Conservation (phyloP, 2,113 vertebrate genomes). For the Vicugna pacos region DNA sequence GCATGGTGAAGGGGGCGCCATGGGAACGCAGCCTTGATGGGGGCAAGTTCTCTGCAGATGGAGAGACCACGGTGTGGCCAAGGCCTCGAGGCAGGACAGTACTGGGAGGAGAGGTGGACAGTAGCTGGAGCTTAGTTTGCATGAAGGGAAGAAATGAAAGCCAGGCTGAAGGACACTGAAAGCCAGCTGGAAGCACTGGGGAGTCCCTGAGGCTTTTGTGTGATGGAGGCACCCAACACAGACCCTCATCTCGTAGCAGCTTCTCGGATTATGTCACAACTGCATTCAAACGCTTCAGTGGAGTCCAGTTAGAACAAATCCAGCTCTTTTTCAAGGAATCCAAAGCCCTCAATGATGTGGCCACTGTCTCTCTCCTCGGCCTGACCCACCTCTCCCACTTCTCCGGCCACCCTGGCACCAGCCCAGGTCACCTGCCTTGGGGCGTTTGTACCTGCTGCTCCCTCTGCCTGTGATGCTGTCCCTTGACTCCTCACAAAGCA, state of each 20-base stretch:
- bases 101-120: background rate
- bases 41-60: background rate
- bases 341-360: background rate
- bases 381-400: background rate
- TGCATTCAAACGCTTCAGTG: background rate
- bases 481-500: background rate
- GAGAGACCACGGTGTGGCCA: background rate
- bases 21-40: background rate
- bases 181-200: background rate
- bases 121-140: background rate
- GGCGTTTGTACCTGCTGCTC: background rate
- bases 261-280: background rate
- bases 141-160: background rate
- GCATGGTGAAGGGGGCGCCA: background rate
- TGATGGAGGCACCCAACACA: background rate
- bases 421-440: background rate
- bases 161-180: background rate
- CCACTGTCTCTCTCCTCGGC: background rate
- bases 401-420: background rate
- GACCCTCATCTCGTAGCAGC: background rate
- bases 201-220: background rate
- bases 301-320: background rate
- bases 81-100: background rate
- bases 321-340: background rate
- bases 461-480: background rate